Percentiles rank a stretch among this genome's conserved stretches.
These are phyloP conservation scores for Ambastaia sidthimunki DNA, from an alignment of 2,797 vertebrate genomes.

Conservation along the genomic window DNA sequence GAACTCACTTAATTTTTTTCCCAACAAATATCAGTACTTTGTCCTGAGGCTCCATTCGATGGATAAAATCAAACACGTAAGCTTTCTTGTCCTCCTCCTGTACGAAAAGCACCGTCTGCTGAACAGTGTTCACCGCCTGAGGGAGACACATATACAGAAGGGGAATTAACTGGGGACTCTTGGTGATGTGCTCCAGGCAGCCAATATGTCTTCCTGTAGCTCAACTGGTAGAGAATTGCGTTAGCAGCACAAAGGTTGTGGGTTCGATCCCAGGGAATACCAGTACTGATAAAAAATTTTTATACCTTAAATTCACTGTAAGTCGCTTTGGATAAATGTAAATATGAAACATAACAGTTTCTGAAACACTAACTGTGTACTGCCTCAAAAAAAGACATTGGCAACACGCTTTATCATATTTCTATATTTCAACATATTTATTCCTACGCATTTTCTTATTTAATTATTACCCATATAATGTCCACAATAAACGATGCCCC, in stretches of 20 bases:
- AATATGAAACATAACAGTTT: neutral
- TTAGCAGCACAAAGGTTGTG: no score
- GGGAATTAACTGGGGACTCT: constrained; percentile 22
- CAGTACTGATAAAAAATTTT: no score
- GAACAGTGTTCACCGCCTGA: constrained; percentile 89
- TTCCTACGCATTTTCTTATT: neutral
- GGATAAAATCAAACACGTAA: constrained; percentile 84
- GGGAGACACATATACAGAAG: neutral
- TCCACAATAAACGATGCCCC: neutral
- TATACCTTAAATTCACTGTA: no score
- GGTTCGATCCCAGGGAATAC: no score
- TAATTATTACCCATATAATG: neutral
- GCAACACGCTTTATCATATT: neutral
- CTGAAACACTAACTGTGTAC: neutral
- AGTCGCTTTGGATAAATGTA: no score
- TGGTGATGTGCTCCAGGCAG: neutral
- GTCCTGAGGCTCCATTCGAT: constrained; percentile 85
- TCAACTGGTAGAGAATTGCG: no score
- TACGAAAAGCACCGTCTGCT: constrained; percentile 87
- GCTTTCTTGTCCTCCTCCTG: constrained; percentile 88
- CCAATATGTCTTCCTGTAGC: no score
- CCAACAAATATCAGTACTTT: constrained; percentile 96
- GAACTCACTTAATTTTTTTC: constrained; percentile 87
- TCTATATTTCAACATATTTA: neutral
- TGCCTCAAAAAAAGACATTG: neutral